A percentile compares a stretch with the other conserved stretches of the same genome.
Evolutionary conservation across 2,113 vertebrate genomes (phyloP).

Genomic region (Crotalus helleri): DNA sequence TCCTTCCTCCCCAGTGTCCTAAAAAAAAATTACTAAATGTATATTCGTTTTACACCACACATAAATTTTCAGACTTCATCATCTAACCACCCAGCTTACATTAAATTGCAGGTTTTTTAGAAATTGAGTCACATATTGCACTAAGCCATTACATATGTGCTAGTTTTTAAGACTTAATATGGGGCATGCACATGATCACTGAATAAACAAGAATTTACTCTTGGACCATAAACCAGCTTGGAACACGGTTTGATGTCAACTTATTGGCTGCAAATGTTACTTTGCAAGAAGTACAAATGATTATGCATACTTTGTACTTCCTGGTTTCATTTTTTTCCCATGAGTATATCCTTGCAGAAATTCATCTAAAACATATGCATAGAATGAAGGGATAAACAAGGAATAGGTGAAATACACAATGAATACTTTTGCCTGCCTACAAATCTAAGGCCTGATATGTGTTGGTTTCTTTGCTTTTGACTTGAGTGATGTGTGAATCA

Average conservation of each 20-base stretch:
- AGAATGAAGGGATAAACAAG: neutral
- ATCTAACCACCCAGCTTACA: neutral
- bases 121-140: neutral
- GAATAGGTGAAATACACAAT: neutral
- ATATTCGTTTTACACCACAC: constrained; percentile 8
- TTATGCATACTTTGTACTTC: neutral
- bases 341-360: neutral
- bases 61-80: neutral
- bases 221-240: neutral
- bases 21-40: constrained; percentile 42
- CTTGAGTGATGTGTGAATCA: neutral
- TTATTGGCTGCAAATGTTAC: neutral
- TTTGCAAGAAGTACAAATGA: neutral
- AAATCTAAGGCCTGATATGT: neutral
- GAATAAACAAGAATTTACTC: neutral
- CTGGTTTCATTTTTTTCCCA: neutral
- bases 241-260: neutral
- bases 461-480: neutral
- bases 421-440: neutral
- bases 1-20: constrained; percentile 90
- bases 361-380: neutral
- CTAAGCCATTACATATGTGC: neutral
- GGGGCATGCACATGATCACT: neutral
- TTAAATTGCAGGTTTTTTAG: neutral
- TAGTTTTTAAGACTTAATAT: neutral